Evolutionary conservation across 2,888 invertebrate species (phyloP).

Genomic region (Scrobipalpa costella): DNA sequence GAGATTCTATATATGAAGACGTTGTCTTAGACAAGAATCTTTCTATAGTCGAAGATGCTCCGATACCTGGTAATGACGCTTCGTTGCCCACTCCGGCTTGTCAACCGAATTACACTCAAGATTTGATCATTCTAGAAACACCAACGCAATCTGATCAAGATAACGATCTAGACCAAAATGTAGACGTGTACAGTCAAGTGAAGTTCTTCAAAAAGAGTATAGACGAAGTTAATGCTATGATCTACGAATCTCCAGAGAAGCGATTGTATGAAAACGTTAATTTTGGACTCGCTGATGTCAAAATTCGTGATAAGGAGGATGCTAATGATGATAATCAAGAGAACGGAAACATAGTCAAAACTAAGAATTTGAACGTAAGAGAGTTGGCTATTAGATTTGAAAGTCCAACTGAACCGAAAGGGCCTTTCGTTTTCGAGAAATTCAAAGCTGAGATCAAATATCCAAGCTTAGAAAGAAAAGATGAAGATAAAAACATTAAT

Average conservation of each 20-base stretch:
- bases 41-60: constrained; percentile 78
- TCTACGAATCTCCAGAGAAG: constrained; percentile 44
- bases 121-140: constrained; percentile 79
- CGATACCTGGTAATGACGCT: constrained; percentile 79
- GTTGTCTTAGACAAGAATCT: constrained; percentile 74
- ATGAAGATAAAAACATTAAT: constrained; percentile 42
- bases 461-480: constrained; percentile 60
- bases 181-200: constrained; percentile 87
- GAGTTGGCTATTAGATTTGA: constrained; percentile 84
- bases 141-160: constrained; percentile 57
- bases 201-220: constrained; percentile 88
- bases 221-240: constrained; percentile 85
- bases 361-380: constrained; percentile 78
- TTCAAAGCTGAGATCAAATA: constrained; percentile 71
- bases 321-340: constrained; percentile 46
- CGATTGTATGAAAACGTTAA: constrained; percentile 60
- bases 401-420: constrained; percentile 81
- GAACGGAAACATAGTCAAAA: constrained; percentile 63
- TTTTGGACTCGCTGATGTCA: constrained; percentile 68
- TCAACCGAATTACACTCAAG: constrained; percentile 68
- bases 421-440: constrained; percentile 80
- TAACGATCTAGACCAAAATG: constrained; percentile 52
- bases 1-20: constrained; percentile 82
- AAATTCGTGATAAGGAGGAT: constrained; percentile 60
- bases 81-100: constrained; percentile 80